Evolutionary conservation across 2,888 invertebrate genomes (phyloP).

Genomic region (Cheilosia pagana): DNA sequence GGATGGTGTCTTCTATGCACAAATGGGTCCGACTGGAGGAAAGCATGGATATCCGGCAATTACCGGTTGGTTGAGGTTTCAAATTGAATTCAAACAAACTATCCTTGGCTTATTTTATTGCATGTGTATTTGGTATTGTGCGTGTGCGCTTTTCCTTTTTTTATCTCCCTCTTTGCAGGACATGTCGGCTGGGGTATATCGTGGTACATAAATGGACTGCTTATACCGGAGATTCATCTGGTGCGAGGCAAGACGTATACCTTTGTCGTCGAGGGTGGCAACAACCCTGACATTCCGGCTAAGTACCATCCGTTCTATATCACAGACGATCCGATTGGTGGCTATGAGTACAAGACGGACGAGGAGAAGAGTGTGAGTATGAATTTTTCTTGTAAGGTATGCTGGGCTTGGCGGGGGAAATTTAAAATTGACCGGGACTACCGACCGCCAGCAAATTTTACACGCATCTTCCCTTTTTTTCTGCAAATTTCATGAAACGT

Average conservation of each 20-base stretch:
- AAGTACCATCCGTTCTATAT: conserved; percentile 97
- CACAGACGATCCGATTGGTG: conserved; percentile 95
- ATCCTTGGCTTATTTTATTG: conserved; percentile 24
- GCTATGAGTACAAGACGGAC: conserved; percentile 92
- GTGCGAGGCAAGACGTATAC: conserved; percentile 94
- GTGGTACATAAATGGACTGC: conserved; percentile 96
- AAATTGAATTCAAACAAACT: conserved; percentile 50
- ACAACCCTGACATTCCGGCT: conserved; percentile 90
- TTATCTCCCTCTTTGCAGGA: conserved; percentile 85
- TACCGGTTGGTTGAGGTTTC: conserved; percentile 86
- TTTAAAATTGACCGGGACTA: no score
- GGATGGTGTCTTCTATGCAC: conserved; percentile 95
- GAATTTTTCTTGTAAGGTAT: background rate
- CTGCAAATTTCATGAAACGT: background rate
- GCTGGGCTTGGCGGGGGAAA: no score
- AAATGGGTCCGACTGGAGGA: conserved; percentile 96
- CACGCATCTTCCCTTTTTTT: background rate
- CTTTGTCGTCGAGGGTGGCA: conserved; percentile 94
- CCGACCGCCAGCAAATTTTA: background rate
- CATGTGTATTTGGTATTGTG: conserved; percentile 22
- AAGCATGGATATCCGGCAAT: conserved; percentile 95
- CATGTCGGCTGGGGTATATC: conserved; percentile 97
- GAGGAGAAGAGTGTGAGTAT: conserved; percentile 90
- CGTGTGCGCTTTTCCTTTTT: conserved; percentile 30
- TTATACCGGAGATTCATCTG: conserved; percentile 95